Evolutionary conservation across 2,113 vertebrate genomes (phyloP).

Genomic region (Catharus bicknelli): DNA sequence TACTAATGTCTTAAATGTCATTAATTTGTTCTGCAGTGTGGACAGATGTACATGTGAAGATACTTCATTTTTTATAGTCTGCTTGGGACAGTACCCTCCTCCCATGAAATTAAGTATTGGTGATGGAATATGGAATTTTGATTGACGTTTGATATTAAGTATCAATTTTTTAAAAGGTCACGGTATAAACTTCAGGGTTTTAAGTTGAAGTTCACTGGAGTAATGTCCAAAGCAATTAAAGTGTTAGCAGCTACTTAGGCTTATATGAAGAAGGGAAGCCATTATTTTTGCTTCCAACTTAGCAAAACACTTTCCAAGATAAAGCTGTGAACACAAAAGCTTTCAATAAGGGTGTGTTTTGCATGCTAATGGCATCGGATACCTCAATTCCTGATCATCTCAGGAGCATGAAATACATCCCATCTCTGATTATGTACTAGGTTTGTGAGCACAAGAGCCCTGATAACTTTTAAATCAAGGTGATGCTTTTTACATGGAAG

Average conservation of each 20-base stretch:
- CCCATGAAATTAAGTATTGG: background rate
- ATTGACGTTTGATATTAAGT: background rate
- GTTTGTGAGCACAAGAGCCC: background rate
- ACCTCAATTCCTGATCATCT: background rate
- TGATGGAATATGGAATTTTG: background rate
- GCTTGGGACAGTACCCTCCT: too few relatives aligned
- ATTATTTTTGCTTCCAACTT: background rate
- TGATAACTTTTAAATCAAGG: background rate
- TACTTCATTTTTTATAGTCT: background rate
- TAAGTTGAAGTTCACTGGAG: accelerated
- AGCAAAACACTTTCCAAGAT: background rate
- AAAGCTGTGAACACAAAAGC: background rate
- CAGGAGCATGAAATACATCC: background rate
- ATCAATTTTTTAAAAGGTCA: background rate
- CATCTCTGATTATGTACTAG: background rate
- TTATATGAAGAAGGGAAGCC: background rate
- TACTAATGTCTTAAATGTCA: background rate
- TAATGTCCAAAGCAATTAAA: background rate
- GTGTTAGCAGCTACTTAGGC: background rate
- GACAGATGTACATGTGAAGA: background rate
- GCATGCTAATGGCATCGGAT: background rate
- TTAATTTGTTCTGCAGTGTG: background rate
- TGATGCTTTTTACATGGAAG: background rate
- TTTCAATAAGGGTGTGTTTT: background rate
- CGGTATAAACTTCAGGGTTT: accelerated